Percentiles rank a stretch among this genome's conserved stretches.
phyloP scores from a whole-genome alignment of 2,113 vertebrate genomes.

The Pelmatolapia mariae region DNA sequence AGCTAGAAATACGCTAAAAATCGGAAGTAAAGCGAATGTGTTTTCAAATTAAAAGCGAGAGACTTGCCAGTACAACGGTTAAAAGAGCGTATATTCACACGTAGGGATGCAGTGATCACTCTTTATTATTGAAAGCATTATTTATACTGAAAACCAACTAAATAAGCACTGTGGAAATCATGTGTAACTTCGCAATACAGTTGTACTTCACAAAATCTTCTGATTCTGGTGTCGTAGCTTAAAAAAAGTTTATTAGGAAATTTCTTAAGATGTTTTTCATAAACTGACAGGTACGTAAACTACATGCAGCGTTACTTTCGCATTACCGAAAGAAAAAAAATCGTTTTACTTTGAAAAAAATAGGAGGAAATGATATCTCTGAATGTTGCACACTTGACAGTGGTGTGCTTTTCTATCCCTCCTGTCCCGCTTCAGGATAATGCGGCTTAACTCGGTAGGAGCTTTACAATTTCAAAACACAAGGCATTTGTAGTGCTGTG shows the following conservation, averaged over 20 bases:
- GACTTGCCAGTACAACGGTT: neutral
- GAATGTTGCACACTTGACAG: neutral
- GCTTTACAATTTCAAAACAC: conserved; percentile 46
- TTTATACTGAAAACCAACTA: neutral
- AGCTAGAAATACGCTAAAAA: fast-evolving
- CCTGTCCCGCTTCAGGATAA: conserved; percentile 61
- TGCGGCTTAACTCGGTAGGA: conserved; percentile 59
- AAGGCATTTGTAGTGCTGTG: neutral
- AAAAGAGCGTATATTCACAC: neutral
- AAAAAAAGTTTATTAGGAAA: neutral
- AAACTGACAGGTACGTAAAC: neutral
- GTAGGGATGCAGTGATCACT: neutral
- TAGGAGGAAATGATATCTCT: neutral
- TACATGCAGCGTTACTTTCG: neutral
- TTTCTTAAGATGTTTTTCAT: neutral
- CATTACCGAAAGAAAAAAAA: neutral
- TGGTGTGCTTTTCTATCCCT: conserved; percentile 35
- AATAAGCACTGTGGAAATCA: neutral
- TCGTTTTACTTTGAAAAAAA: conserved; percentile 5
- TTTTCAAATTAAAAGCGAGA: conserved; percentile 24
- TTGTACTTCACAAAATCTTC: neutral
- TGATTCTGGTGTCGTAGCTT: neutral
- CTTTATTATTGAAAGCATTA: neutral
- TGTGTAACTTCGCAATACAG: neutral
- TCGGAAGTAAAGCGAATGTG: neutral